Conservation (phyloP, 2,888 invertebrate genomes). For the Polylopha cassiicola region DNA sequence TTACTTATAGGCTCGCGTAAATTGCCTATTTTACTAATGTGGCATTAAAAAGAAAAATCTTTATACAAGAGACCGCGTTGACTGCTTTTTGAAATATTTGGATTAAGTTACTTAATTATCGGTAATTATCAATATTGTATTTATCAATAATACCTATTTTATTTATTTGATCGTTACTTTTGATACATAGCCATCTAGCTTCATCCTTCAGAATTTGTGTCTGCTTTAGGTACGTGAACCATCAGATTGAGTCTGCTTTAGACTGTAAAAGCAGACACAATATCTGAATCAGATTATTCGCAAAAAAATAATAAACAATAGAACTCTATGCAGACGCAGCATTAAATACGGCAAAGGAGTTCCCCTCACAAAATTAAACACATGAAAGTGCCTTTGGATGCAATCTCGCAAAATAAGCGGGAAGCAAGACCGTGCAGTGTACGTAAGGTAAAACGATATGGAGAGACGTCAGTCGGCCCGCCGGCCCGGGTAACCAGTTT, state of each 20-base stretch:
- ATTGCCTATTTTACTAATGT: constrained; percentile 71
- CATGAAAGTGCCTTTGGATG: constrained; percentile 32
- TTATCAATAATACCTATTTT: too few species aligned
- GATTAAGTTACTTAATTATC: too few species aligned
- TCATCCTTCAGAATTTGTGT: too few species aligned
- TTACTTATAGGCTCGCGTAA: constrained; percentile 75
- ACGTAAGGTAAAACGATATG: constrained; percentile 34
- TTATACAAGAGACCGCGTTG: constrained; percentile 51
- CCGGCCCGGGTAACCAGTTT: constrained; percentile 54
- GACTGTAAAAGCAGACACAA: too few species aligned
- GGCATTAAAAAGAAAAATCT: constrained; percentile 44
- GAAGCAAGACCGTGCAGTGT: constrained; percentile 28
- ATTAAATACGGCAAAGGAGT: constrained; percentile 19
- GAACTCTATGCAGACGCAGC: constrained; percentile 13
- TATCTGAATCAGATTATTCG: too few species aligned
- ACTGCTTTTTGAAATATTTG: too few species aligned
- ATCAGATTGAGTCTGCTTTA: too few species aligned
- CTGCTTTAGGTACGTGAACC: too few species aligned
- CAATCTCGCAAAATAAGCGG: constrained; percentile 43
- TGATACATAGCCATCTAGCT: too few species aligned
- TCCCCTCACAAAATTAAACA: constrained; percentile 22
- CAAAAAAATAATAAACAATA: constrained; percentile 18
- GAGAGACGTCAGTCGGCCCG: constrained; percentile 24
- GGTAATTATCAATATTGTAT: too few species aligned
- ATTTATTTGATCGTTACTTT: too few species aligned